Evolutionary conservation across 2,797 vertebrate genomes (phyloP).

Genomic region (Hoplostethus mediterraneus): DNA sequence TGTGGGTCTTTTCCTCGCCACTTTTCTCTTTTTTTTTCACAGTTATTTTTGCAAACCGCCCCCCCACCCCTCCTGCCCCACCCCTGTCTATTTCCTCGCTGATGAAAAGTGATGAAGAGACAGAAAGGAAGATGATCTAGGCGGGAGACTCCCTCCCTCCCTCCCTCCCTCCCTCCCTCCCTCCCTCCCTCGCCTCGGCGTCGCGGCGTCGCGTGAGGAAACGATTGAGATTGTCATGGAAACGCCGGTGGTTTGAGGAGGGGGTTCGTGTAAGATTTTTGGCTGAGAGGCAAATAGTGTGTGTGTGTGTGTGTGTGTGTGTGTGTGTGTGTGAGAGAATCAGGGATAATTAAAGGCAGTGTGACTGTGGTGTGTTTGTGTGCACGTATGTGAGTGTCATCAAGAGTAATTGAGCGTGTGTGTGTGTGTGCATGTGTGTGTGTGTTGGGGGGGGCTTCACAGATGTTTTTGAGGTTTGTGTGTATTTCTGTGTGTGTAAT

Average conservation of each 20-base stretch:
- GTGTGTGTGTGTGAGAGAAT: conserved; percentile 11
- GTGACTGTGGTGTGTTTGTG: not conserved
- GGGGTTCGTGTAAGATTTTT: conserved; percentile 8
- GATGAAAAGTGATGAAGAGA: conserved; percentile 67
- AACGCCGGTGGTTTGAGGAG: conserved; percentile 39
- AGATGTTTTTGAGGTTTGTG: too few species aligned
- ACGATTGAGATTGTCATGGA: conserved; percentile 70
- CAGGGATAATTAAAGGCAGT: conserved; percentile 50
- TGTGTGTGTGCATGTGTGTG: conserved; percentile 5
- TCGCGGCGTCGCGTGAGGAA: conserved; percentile 48
- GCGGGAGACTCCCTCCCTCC: conserved; percentile 59
- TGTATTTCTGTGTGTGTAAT: too few species aligned
- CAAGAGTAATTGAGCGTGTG: conserved; percentile 54
- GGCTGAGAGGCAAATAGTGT: conserved; percentile 25
- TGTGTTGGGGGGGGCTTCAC: not conserved
- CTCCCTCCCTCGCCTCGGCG: conserved; percentile 43
- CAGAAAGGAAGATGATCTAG: conserved; percentile 50
- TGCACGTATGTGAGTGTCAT: conserved; percentile 26
- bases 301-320: not conserved
- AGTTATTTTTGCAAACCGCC: conserved; percentile 6
- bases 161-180: conserved; percentile 54
- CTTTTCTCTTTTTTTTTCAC: conserved; percentile 20
- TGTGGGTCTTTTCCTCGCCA: not conserved
- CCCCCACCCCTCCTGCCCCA: not conserved
- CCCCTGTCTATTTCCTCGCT: conserved; percentile 50